phyloP scores from a whole-genome alignment of 2,797 vertebrate species.

The Paratrypauchen microcephalus region DNA sequence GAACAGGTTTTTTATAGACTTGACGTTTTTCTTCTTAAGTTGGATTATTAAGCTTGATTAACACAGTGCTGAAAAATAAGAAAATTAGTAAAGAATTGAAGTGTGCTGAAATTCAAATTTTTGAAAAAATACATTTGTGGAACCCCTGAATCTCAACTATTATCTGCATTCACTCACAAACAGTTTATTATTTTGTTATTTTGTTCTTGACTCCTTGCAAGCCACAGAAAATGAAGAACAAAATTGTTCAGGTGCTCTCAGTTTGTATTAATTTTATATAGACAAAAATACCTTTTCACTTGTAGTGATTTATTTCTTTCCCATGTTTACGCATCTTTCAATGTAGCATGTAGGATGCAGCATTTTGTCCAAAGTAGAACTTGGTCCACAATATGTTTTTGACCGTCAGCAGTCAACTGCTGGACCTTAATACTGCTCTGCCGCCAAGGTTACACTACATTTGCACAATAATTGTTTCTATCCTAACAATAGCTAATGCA shows the following conservation, averaged over 20 bases:
- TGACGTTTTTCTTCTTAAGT: slow-evolving; percentile 39
- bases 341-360: background rate
- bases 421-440: slow-evolving; percentile 45
- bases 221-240: background rate
- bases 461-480: slow-evolving; percentile 52
- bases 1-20: slow-evolving; percentile 6
- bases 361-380: slow-evolving; percentile 49
- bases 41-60: slow-evolving; percentile 29
- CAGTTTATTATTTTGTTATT: background rate
- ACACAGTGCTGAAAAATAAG: background rate
- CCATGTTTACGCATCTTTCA: slow-evolving; percentile 2
- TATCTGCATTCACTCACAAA: background rate
- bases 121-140: background rate
- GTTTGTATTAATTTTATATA: background rate
- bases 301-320: background rate
- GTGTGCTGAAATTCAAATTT: background rate
- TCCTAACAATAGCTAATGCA: slow-evolving; percentile 54
- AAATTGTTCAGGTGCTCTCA: background rate
- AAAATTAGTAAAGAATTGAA: background rate
- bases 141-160: background rate
- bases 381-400: slow-evolving; percentile 61
- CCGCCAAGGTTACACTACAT: slow-evolving; percentile 28
- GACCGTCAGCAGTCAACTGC: slow-evolving; percentile 71
- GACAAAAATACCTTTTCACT: background rate
- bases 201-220: background rate